Evolutionary conservation across 2,797 vertebrate genomes (phyloP).

Genomic region (Sandelia bainsii): DNA sequence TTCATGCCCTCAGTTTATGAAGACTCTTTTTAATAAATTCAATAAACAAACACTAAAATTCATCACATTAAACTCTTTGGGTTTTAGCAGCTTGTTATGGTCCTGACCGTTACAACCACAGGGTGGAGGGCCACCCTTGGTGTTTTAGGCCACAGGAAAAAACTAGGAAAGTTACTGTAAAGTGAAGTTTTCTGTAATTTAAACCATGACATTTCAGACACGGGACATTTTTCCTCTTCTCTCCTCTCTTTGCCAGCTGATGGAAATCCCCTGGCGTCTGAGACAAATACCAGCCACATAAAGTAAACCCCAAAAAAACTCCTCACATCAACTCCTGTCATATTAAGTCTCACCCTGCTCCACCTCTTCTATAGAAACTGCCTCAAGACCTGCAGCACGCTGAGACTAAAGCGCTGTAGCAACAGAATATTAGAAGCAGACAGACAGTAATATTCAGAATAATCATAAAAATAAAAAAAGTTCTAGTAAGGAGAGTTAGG

Average conservation of each 20-base stretch:
- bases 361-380: not conserved
- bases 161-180: not conserved
- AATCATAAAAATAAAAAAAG: too few relatives aligned
- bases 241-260: constrained; percentile 4
- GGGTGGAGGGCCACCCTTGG: not conserved
- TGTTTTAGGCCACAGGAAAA: not conserved
- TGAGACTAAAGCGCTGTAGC: not conserved
- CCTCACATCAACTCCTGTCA: not conserved
- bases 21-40: too few relatives aligned
- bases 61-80: not conserved
- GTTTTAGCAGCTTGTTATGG: constrained; percentile 29
- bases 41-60: too few relatives aligned
- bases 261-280: constrained; percentile 25
- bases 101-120: not conserved
- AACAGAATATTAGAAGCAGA: not conserved
- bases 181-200: not conserved
- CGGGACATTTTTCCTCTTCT: not conserved
- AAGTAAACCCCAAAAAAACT: not conserved
- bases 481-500: too few relatives aligned
- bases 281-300: constrained; percentile 13
- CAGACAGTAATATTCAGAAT: not conserved
- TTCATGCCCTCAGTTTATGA: too few relatives aligned
- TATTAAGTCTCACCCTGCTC: not conserved
- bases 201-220: not conserved
- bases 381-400: not conserved